Evolutionary conservation across 2,888 invertebrate species (phyloP).

Genomic region (Mechanitis messenoides): DNA sequence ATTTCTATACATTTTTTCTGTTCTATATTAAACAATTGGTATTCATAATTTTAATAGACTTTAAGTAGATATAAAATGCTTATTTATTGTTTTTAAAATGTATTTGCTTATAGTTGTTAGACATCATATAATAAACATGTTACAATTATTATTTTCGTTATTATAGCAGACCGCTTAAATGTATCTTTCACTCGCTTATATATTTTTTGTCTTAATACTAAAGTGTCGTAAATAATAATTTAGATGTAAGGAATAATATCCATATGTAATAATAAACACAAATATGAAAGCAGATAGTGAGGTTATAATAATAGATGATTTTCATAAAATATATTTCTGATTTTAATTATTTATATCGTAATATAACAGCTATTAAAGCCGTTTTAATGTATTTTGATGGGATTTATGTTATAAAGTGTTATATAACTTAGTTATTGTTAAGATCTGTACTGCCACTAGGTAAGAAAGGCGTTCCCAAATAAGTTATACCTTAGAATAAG

Average conservation of each 20-base stretch:
- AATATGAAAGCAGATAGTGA: slow-evolving; percentile 71
- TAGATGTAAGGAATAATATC: slow-evolving; percentile 13
- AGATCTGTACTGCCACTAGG: slow-evolving; percentile 3
- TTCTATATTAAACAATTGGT: neutral
- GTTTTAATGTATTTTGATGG: neutral
- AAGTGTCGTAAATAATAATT: neutral
- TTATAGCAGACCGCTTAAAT: too few species aligned
- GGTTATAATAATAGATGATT: slow-evolving; percentile 32
- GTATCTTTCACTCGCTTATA: too few species aligned
- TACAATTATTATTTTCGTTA: too few species aligned
- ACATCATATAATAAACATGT: too few species aligned
- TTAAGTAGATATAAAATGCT: neutral
- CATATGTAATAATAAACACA: slow-evolving; percentile 15
- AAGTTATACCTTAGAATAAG: neutral
- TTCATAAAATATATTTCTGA: slow-evolving; percentile 4
- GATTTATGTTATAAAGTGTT: neutral
- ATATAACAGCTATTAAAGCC: neutral
- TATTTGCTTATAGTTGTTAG: too few species aligned
- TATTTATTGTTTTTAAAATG: too few species aligned
- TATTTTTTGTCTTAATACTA: too few species aligned
- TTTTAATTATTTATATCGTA: slow-evolving; percentile 8
- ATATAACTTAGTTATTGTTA: neutral
- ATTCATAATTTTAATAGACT: neutral
- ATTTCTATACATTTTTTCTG: neutral
- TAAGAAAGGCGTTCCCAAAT: slow-evolving; percentile 4